A percentile compares a stretch with the other conserved stretches of the same genome.
Evolutionary conservation across 2,113 vertebrate species (phyloP).

Genomic region (Amazona vittata): DNA sequence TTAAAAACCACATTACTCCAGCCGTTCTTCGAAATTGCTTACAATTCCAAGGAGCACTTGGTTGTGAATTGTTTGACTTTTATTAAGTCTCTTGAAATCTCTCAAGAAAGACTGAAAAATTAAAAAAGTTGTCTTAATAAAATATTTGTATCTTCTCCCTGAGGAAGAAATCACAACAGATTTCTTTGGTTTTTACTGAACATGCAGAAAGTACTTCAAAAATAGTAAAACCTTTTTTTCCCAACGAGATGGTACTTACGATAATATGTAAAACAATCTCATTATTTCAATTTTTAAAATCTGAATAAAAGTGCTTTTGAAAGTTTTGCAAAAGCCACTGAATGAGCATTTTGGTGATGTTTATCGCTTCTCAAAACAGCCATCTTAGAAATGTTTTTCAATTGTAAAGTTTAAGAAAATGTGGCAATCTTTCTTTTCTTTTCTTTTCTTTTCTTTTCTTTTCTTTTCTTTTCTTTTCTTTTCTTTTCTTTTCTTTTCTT

Average conservation of each 20-base stretch:
- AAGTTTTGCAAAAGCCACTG: background rate
- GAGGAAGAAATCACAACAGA: background rate
- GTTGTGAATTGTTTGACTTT: background rate
- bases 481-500: too few relatives aligned
- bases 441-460: too few relatives aligned
- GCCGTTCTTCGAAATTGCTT: background rate
- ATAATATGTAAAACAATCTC: background rate
- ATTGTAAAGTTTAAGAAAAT: background rate
- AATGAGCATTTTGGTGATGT: background rate
- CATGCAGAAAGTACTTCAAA: background rate
- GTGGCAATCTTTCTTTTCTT: accelerated
- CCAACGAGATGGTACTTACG: background rate
- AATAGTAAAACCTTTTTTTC: background rate
- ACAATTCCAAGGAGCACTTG: background rate
- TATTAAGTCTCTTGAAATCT: background rate
- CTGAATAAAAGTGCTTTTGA: background rate
- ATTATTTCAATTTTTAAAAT: background rate
- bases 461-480: background rate
- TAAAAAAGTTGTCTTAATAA: background rate
- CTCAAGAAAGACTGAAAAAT: background rate
- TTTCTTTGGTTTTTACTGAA: background rate
- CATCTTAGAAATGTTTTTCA: background rate
- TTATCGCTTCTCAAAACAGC: background rate
- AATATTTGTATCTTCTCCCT: background rate
- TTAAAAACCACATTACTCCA: background rate